These are phyloP conservation scores for Ips nitidus DNA, from an alignment of 1,140 invertebrate genomes.

Conservation along the genomic window DNA sequence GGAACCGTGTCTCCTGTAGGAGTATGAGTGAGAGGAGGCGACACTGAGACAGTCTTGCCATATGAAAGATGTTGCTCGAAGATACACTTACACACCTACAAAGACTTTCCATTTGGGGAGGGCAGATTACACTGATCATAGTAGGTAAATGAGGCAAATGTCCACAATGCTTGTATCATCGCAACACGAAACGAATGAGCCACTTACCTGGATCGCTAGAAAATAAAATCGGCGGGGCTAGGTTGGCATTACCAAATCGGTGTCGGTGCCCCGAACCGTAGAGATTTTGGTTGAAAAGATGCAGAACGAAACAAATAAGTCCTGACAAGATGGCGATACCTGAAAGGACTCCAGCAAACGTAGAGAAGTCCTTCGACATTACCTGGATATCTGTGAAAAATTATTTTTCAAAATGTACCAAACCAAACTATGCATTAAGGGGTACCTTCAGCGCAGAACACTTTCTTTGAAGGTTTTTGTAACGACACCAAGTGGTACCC, in stretches of 20 bases:
- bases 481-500: slow-evolving; percentile 77
- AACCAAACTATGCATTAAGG: neutral
- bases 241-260: slow-evolving; percentile 73
- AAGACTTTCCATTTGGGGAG: no score
- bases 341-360: slow-evolving; percentile 75
- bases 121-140: no score
- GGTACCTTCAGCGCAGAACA: slow-evolving; percentile 81
- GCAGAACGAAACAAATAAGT: slow-evolving; percentile 82
- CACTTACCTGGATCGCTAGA: slow-evolving; percentile 73
- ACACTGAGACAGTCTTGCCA: no score
- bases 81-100: no score
- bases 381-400: slow-evolving; percentile 69
- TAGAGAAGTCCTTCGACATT: slow-evolving; percentile 79
- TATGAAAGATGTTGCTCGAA: no score
- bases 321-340: slow-evolving; percentile 80
- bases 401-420: slow-evolving; percentile 1
- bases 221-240: slow-evolving; percentile 79
- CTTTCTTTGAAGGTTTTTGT: slow-evolving; percentile 68
- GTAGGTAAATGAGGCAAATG: no score
- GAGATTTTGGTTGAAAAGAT: slow-evolving; percentile 73
- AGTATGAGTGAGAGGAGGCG: no score
- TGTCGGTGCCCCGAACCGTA: slow-evolving; percentile 64
- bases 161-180: no score
- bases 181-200: neutral
- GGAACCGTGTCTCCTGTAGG: neutral